These are phyloP conservation scores for Tiaroga cobitis DNA, from an alignment of 2,797 vertebrate genomes.

Conservation along the genomic window DNA sequence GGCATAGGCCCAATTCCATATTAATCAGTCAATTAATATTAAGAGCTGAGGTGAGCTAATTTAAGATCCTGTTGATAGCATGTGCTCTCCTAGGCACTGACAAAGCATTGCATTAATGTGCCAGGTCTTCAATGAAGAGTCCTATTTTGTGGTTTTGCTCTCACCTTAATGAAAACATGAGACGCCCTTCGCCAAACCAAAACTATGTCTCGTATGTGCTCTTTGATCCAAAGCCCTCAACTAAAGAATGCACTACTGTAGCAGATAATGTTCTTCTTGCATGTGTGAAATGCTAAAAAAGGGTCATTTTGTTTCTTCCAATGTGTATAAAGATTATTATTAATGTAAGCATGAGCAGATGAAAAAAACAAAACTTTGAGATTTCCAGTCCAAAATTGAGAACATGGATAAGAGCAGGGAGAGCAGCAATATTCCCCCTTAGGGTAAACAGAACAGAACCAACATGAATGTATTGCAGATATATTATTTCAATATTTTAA, in stretches of 20 bases:
- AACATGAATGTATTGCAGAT: no score
- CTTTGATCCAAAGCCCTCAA: conserved; percentile 14
- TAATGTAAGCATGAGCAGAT: background rate
- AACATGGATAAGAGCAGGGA: background rate
- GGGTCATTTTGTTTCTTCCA: background rate
- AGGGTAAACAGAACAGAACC: no score
- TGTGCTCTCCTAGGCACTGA: conserved; percentile 18
- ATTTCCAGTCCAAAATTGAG: background rate
- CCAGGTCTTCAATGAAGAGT: conserved; percentile 31
- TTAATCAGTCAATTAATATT: conserved; percentile 33
- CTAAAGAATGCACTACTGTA: conserved; percentile 13
- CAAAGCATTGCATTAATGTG: conserved; percentile 28
- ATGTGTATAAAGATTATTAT: background rate
- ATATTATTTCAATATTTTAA: no score
- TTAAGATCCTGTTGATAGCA: background rate
- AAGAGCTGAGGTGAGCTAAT: conserved; percentile 6
- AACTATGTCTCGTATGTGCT: conserved; percentile 34
- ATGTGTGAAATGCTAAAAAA: background rate
- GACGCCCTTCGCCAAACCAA: conserved; percentile 29
- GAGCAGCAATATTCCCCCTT: no score
- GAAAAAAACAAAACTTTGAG: background rate
- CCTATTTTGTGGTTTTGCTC: conserved; percentile 40
- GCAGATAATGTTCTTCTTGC: background rate
- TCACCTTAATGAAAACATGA: conserved; percentile 47
- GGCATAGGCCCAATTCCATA: conserved; percentile 12